A percentile compares a stretch with the other conserved stretches of the same genome.
These are phyloP conservation scores for Petromus typicus DNA, from an alignment of 2,113 vertebrate genomes.

Conservation along the genomic window DNA sequence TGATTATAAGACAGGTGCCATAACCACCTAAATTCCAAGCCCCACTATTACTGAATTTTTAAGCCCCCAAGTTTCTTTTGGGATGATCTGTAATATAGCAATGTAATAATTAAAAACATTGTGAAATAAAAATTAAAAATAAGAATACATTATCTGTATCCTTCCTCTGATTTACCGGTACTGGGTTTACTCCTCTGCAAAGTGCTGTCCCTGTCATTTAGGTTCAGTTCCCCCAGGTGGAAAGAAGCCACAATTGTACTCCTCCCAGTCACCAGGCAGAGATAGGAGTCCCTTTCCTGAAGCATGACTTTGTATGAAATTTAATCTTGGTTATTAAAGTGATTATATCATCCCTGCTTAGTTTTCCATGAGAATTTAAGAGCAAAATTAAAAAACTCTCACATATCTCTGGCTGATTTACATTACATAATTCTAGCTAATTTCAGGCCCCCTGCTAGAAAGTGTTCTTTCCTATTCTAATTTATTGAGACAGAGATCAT, in stretches of 20 bases:
- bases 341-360: constrained; percentile 62
- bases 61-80: background rate
- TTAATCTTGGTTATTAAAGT: constrained; percentile 68
- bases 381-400: constrained; percentile 73
- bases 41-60: background rate
- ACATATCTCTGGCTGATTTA: constrained; percentile 65
- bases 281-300: constrained; percentile 1
- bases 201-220: background rate
- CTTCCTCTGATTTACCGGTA: background rate
- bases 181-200: background rate
- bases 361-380: constrained; percentile 55
- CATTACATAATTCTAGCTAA: constrained; percentile 57
- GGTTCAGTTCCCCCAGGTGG: background rate
- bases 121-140: constrained; percentile 56
- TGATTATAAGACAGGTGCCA: too few relatives aligned
- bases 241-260: background rate
- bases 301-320: constrained; percentile 29
- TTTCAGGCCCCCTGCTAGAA: constrained; percentile 65
- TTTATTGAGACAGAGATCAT: constrained; percentile 71
- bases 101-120: constrained; percentile 40
- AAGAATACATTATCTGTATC: background rate
- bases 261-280: background rate
- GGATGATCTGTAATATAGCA: background rate
- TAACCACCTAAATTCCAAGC: too few relatives aligned
- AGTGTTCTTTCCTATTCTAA: constrained; percentile 46